Evolutionary conservation across 2,113 vertebrate genomes (phyloP), one percentile per base, ranked within the genome.

Genomic region (Phodopus roborovskii): DNA sequence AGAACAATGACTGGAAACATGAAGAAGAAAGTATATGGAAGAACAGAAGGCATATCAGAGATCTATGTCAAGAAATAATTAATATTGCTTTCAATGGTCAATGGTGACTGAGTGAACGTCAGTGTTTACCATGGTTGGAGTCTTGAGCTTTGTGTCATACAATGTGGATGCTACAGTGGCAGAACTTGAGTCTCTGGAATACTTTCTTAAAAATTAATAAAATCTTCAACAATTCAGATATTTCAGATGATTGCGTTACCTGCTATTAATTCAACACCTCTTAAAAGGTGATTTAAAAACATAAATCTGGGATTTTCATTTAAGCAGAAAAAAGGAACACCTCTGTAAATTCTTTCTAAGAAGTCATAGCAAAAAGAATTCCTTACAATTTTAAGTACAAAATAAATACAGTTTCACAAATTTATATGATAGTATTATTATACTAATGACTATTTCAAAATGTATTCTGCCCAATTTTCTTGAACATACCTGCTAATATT

Each of bases 401-500:
- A 90, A 60, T 75, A 20, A 87, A 22, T 88, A 45, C 91, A 90
- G 90, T 81, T 94, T 92, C 42, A 90, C 26, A 84, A 39, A 75
- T 7, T 58, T n/a, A 42, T 22, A 50, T 71, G 64, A 7, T 26
- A 64, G 9, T 30, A 83, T 64, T 48, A 36, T 56, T 73, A 39
- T 73, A 88, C 83, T 53, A 77, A 64, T 68, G 17, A 8, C 58
- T 22, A 58, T 36, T 90, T 91, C n/a, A 70, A 95, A 94, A 71
- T 84, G 9, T 48, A 79, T 75, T 90, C 58, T 74, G 20, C 17
- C 68, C 26, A 53, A 85, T 39, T 91, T 90, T 82, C 94, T 66
- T 93, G 48, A 39, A 71, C 4, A 78, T 75, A 79, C 2, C 48
- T 89, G 5, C 3, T 83, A 87, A 58, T 68, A 91, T 74, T 62